phyloP scores from a whole-genome alignment of 2,888 invertebrate genomes.

The Mesorhabditis spiculigera region DNA sequence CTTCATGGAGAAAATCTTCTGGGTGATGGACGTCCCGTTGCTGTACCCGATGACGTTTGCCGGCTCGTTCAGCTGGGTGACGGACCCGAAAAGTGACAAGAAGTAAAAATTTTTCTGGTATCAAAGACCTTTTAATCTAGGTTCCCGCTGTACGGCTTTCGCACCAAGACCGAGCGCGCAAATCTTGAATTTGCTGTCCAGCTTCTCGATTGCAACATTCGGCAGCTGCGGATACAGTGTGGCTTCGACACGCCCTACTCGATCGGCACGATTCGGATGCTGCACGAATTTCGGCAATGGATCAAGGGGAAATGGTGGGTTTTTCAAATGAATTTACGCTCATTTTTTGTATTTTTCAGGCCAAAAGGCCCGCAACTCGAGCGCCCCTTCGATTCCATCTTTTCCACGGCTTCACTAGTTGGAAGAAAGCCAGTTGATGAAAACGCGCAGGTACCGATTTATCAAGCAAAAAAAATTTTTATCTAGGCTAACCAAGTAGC shows the following conservation, averaged over 20 bases:
- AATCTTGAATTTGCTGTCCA: background rate
- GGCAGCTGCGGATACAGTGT: background rate
- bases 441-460: background rate
- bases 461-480: background rate
- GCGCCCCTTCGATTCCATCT: background rate
- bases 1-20: background rate
- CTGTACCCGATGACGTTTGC: background rate
- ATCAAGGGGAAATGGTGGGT: background rate
- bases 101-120: no score
- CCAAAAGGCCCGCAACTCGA: background rate
- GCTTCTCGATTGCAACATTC: background rate
- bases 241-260: background rate
- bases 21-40: background rate
- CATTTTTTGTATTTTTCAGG: no score
- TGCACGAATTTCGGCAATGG: background rate
- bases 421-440: background rate
- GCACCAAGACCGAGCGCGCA: background rate
- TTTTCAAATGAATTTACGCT: background rate
- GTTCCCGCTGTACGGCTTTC: background rate
- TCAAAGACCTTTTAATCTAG: background rate
- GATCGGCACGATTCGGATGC: background rate
- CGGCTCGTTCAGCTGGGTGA: background rate
- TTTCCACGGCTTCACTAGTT: constrained; percentile 1
- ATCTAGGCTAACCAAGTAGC: background rate
- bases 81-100: background rate